Evolutionary conservation across 2,797 vertebrate species (phyloP).

Genomic region (Aphelocoma californica): DNA sequence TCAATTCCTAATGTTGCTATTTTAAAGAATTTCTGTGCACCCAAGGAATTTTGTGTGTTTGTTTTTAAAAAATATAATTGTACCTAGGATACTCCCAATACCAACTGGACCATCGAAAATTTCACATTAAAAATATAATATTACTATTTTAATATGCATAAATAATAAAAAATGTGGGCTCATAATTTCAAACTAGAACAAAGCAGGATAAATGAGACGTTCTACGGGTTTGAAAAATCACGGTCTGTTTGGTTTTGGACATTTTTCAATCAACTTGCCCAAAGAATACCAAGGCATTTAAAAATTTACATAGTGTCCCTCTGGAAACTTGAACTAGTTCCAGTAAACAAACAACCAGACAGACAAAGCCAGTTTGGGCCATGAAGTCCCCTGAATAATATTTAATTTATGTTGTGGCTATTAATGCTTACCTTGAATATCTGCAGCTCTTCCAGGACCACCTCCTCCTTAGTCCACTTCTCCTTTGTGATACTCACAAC

Average conservation of each 20-base stretch:
- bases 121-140: background rate
- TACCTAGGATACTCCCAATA: background rate
- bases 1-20: background rate
- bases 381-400: background rate
- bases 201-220: background rate
- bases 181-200: background rate
- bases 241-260: background rate
- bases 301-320: constrained; percentile 6
- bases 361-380: background rate
- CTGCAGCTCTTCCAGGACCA: constrained; percentile 93
- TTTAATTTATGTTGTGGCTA: background rate
- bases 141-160: background rate
- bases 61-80: background rate
- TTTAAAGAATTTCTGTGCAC: background rate
- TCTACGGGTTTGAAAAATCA: background rate
- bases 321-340: constrained; percentile 19
- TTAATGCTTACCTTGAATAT: constrained; percentile 86
- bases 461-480: constrained; percentile 91
- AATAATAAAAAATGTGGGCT: background rate
- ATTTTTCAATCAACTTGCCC: background rate
- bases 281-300: constrained; percentile 8
- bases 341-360: background rate
- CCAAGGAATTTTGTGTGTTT: background rate
- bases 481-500: constrained; percentile 95
- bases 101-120: background rate